Evolutionary conservation across 2,113 vertebrate species (phyloP), one percentile per base, ranked within the genome.

Genomic region (Dryoscopus gambensis): DNA sequence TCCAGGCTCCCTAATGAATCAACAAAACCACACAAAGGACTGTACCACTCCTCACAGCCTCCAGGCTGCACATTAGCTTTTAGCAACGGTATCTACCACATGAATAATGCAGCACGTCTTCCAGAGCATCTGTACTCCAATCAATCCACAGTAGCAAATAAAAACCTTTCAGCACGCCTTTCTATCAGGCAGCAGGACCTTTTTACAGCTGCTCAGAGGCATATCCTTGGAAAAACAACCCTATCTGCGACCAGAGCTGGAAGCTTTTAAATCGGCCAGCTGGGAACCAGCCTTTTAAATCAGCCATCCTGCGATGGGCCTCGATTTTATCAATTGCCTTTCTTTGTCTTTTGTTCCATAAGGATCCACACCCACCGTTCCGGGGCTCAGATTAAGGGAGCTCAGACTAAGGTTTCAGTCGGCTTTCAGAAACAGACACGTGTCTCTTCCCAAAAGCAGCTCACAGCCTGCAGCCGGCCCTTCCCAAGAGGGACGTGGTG

Each of bases 31-130:
- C 83, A 94, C 67, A 95, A 93, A 96, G 92, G 82, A 57, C 88
- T 37, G 25, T 69, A 90, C 79, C 94, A 80, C 67, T 92, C 65
- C 64, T 76, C 82, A 69, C 67, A 93, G 92, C 92, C 92, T 80
- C 55, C 50, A 53, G 90, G 88, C 94, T 95, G 63, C 80, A 75
- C 95, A 93, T 95, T 96, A 96, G 92, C 92, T 97, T 96, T 97
- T 94, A 93, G 92, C 82, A 57, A 92, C 74, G 85, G 82, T 94
- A 94, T 77, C 93, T 94, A 63, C 65, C 47, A 44, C 83, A 97
- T 95, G 94, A 97, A 97, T 97, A 96, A 97, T 97, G 92, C 94
- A 97, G 79, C 39, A 77, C 1, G 7, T 90, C 83, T 87, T 93
- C 85, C 85, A 92, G 67, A 95, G 95, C 92, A 95, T 96, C 92